Conservation (phyloP, 2,888 invertebrate genomes). For the Elegia similella region DNA sequence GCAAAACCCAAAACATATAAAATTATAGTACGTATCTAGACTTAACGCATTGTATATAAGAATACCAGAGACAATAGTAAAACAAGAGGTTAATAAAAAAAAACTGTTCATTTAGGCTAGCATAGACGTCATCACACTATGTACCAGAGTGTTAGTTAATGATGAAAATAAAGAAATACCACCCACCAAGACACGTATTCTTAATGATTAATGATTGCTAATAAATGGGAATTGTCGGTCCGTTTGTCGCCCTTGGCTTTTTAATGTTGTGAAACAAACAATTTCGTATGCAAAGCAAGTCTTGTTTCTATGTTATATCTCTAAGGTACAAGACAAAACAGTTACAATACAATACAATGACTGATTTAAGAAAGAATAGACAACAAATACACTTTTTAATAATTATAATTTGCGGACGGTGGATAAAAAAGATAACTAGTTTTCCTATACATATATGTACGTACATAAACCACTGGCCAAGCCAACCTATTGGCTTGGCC, state of each 20-base stretch:
- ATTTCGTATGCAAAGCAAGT: neutral
- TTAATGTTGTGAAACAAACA: constrained; percentile 13
- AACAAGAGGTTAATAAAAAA: no score
- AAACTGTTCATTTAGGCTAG: no score
- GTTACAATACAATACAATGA: neutral
- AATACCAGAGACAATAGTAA: no score
- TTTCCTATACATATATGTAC: no score
- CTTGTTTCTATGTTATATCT: neutral
- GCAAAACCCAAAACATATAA: no score
- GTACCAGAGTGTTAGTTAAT: neutral
- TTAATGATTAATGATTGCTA: constrained; percentile 8
- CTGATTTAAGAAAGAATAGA: neutral
- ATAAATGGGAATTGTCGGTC: constrained; percentile 14
- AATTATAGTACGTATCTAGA: no score
- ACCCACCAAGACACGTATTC: constrained; percentile 1
- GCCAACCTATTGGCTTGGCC: no score
- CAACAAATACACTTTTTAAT: no score
- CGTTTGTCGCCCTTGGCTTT: constrained; percentile 5
- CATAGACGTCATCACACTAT: neutral
- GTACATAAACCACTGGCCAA: no score
- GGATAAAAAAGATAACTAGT: no score
- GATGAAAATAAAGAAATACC: constrained; percentile 7
- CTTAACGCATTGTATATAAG: no score
- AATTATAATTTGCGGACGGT: no score
- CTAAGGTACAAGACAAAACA: neutral